A percentile compares a stretch with the other conserved stretches of the same genome.
Evolutionary conservation across 2,113 vertebrate species (phyloP).

Genomic region (Epinephelus cyanopodus): DNA sequence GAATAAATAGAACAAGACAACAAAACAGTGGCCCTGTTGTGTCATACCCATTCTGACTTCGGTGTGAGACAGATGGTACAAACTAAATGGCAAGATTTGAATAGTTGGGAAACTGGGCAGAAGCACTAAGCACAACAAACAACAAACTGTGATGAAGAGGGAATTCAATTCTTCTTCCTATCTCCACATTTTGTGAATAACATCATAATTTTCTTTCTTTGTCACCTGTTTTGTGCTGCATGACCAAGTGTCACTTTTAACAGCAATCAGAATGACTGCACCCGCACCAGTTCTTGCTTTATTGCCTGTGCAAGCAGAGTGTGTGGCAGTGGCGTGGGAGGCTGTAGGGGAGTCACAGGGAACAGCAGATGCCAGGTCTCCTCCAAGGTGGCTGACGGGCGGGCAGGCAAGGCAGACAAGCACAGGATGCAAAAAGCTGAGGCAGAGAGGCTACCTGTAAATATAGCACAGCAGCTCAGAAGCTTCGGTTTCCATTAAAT

Average conservation of each 20-base stretch:
- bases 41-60: constrained; percentile 78
- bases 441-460: constrained; percentile 78
- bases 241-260: constrained; percentile 60
- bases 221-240: constrained; percentile 44
- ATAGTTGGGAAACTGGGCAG: constrained; percentile 67
- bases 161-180: constrained; percentile 21
- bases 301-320: constrained; percentile 47
- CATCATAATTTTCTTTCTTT: constrained; percentile 24
- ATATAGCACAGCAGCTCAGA: constrained; percentile 81
- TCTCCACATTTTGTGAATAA: constrained; percentile 39
- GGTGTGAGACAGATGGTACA: constrained; percentile 83
- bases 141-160: constrained; percentile 58
- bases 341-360: constrained; percentile 59
- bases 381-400: constrained; percentile 66
- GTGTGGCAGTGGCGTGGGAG: constrained; percentile 72
- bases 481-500: constrained; percentile 82
- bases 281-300: constrained; percentile 28
- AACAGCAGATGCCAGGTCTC: constrained; percentile 74
- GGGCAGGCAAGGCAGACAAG: constrained; percentile 58
- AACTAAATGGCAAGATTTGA: constrained; percentile 79
- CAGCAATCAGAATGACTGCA: constrained; percentile 37
- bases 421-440: constrained; percentile 40
- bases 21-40: constrained; percentile 80
- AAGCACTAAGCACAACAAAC: constrained; percentile 67
- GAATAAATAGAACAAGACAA: constrained; percentile 86